Evolutionary conservation across 37 sponge, comb jelly and placozoan genomes (phyloP).

Genomic region (Tethya wilhelma): DNA sequence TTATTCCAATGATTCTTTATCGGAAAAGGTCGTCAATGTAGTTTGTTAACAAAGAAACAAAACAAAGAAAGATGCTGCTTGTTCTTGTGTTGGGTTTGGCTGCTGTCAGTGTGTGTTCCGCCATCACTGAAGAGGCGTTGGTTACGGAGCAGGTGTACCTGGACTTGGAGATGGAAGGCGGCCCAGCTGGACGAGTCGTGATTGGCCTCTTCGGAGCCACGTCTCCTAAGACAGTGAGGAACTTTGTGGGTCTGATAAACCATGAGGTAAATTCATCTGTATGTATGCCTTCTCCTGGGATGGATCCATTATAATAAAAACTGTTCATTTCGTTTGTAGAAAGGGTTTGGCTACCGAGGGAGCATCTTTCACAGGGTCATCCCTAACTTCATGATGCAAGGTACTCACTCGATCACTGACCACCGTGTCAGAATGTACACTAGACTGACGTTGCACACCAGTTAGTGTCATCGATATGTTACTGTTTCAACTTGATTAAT

Average conservation of each 20-base stretch:
- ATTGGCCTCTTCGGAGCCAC: conserved; percentile 86
- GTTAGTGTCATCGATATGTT: neutral
- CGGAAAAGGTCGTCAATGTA: no score
- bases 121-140: conserved; percentile 55
- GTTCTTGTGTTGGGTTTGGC: no score
- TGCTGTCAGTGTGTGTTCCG: no score
- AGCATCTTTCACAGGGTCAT: conserved; percentile 71
- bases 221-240: conserved; percentile 81
- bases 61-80: no score
- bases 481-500: neutral
- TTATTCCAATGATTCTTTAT: no score
- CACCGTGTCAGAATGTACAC: neutral
- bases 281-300: neutral
- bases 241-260: conserved; percentile 74
- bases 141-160: conserved; percentile 80
- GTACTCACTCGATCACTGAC: neutral
- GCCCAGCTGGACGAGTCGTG: conserved; percentile 43
- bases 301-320: neutral
- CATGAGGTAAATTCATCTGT: conserved; percentile 55
- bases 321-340: conserved; percentile 19
- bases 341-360: conserved; percentile 67
- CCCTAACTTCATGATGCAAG: conserved; percentile 87
- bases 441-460: neutral
- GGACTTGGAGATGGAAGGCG: conserved; percentile 66
- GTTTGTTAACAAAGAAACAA: no score